Conservation (phyloP, 1,140 invertebrate species). For the Macrosteles quadrilineatus region DNA sequence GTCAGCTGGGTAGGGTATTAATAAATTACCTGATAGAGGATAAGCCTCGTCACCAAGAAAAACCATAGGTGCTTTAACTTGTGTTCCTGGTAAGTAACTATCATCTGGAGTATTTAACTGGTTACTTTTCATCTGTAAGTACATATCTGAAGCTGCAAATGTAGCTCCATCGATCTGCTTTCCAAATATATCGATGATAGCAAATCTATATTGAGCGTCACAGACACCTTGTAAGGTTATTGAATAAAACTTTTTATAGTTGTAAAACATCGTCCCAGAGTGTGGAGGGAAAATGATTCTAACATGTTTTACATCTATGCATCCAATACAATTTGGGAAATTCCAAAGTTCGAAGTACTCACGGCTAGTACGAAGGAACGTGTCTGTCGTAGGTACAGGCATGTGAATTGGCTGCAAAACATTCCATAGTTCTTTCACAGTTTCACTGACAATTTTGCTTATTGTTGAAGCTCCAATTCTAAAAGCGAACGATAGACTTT, state of each 20-base stretch:
- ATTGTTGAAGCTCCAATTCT: slow-evolving; percentile 24
- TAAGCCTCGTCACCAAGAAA: slow-evolving; percentile 24
- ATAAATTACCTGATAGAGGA: not conserved
- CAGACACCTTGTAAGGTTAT: slow-evolving; percentile 52
- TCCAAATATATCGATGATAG: slow-evolving; percentile 50
- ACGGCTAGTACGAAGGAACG: slow-evolving; percentile 12
- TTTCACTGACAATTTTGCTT: slow-evolving; percentile 27
- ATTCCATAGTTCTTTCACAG: slow-evolving; percentile 19
- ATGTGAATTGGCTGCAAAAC: slow-evolving; percentile 25
- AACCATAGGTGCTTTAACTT: slow-evolving; percentile 24
- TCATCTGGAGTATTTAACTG: slow-evolving; percentile 6
- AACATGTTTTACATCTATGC: slow-evolving; percentile 51
- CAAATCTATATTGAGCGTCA: slow-evolving; percentile 53
- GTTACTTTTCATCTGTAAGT: slow-evolving; percentile 15
- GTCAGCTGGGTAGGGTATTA: slow-evolving; percentile 20
- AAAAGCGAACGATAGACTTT: slow-evolving; percentile 26
- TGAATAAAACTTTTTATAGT: slow-evolving; percentile 52
- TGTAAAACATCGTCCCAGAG: slow-evolving; percentile 48
- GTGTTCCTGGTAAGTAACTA: slow-evolving; percentile 20
- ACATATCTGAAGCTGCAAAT: slow-evolving; percentile 24
- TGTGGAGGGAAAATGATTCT: slow-evolving; percentile 45
- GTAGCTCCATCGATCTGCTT: slow-evolving; percentile 35
- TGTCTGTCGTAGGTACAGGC: slow-evolving; percentile 18
- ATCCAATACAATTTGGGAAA: slow-evolving; percentile 46
- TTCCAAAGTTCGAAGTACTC: slow-evolving; percentile 30